Base-by-base conservation (phyloP, 2,113 vertebrate species). In the Rhadina sibilatrix region DNA sequence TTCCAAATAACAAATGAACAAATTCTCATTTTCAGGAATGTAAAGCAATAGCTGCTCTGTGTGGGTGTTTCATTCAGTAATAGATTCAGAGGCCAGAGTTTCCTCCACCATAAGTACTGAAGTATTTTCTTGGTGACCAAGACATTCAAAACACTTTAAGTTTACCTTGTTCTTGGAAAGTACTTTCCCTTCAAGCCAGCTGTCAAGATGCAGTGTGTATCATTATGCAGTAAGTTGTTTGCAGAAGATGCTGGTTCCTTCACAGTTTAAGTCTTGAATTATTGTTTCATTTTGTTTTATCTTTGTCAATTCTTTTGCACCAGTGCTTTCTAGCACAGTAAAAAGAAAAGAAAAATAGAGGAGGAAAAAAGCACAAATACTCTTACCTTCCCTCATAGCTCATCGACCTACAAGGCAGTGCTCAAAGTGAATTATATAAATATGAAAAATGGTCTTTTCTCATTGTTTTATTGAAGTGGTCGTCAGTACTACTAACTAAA, bases 291-390 rank as follows among this genome's bases (percentile, higher is more conserved):
- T 72, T 57, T 31, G 9, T 3, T 33, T 42, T 31, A 30, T 5
- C 20, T 69, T 11, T 49, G 49, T 42, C 6, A 65, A 0, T 27
- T 78, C 9, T 82, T 84, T 84, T 70, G 6, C 25, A 6, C 10
- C 30, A 18, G 5, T 65, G 28, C 20, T 53, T 89, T 64, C 10
- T 42, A 44, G 6, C 9, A 42, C 3, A 12, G 8, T 31, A 63
- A 44, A 74, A 92, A 11, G 6, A 44, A 40, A 74, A 56, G 10
- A 15, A 8, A 38, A 38, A 57, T 15, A 24, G 27, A 11, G 19
- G 15, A 17, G 14, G 10, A 23, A 31, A 46, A 18, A 38, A 27
- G 0, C 0, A 0, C 12, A 18, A 37, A 60, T 68, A 24, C 16
- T 54, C 15, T 40, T 49, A 11, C 9, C 21, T 83, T 91, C 33